Evolutionary conservation across 2,888 invertebrate genomes (phyloP).

Genomic region (Dorcus hopei): DNA sequence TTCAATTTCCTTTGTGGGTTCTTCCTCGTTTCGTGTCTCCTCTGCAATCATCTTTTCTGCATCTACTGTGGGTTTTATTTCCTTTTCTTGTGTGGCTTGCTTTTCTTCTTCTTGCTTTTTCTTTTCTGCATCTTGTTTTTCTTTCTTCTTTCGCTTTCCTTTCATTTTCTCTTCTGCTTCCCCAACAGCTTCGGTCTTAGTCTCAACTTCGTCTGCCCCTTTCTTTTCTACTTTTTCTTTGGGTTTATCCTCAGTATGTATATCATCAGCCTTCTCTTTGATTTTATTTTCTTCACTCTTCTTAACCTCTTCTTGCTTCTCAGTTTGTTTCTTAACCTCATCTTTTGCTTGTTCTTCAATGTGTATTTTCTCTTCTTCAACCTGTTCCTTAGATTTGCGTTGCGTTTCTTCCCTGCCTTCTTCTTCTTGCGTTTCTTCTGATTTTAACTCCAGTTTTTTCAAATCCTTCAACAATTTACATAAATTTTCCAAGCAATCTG

Average conservation of each 20-base stretch:
- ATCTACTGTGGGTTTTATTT: constrained; percentile 20
- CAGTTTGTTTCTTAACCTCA: constrained; percentile 10
- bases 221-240: constrained; percentile 18
- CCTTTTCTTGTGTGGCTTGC: constrained; percentile 17
- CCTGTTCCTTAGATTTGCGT: constrained; percentile 28
- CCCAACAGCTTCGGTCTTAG: constrained; percentile 18
- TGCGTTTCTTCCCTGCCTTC: constrained; percentile 30
- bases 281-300: constrained; percentile 13
- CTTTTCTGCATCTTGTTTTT: constrained; percentile 25
- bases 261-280: neutral
- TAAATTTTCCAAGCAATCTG: neutral
- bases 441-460: constrained; percentile 19
- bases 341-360: constrained; percentile 24
- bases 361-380: constrained; percentile 21
- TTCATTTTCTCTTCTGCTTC: constrained; percentile 29
- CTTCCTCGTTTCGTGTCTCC: constrained; percentile 18
- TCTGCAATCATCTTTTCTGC: no score
- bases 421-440: constrained; percentile 24
- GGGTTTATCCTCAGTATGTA: constrained; percentile 11
- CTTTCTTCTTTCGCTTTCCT: constrained; percentile 19
- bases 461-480: constrained; percentile 22
- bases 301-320: constrained; percentile 16
- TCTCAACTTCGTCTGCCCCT: constrained; percentile 40
- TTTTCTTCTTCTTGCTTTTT: constrained; percentile 30
- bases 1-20: constrained; percentile 17